Base-by-base conservation (phyloP, 1,140 invertebrate genomes). In the Melanaphis sacchari region DNA sequence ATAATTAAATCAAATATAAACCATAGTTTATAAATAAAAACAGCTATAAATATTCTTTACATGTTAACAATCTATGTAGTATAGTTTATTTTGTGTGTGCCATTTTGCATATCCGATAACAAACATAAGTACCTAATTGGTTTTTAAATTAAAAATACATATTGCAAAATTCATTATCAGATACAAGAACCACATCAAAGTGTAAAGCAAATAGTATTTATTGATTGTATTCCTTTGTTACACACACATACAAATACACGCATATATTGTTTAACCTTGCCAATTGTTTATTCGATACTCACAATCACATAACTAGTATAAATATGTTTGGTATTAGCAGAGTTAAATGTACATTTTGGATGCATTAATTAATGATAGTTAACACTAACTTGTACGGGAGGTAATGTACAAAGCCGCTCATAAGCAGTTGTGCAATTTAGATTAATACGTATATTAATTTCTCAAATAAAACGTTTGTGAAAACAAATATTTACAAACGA, bases 151-250 rank as follows among this genome's bases (percentile, higher is more conserved):
- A 6, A 26, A 40, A 54, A 52, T 38, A 52, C 22, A 40, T 36
- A 88, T 88, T 1, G 41, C 85, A 5, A 21, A 49, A 88, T 46
- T 52, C 21, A 89, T 89, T 89, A 36, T 26, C 36, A 38, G 22
- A 40, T 22, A n/a, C 8, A 54, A 89, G 46, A 52, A 46, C n/a
- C 46, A 54, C 49, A 89, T 89, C 88, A 89, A 89, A 89, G 88
- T 54, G 36, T 21, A 89, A 54, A 38, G 36, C 52, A 54, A 89
- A 54, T 89, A 38, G 8, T 54, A 36, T 89, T 54, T 26, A n/a
- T 46, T n/a, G 36, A 36, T 54, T 54, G 49, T 54, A 40, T 54
- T 54, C 46, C 88, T 54, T 89, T 52, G 88, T 54, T 15, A 8
- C n/a, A n/a, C 41, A 11, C 38, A 76, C 31, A n/a, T 11, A 15